Evolutionary conservation across 2,113 vertebrate species (phyloP).

Genomic region (Crotalus tigris): DNA sequence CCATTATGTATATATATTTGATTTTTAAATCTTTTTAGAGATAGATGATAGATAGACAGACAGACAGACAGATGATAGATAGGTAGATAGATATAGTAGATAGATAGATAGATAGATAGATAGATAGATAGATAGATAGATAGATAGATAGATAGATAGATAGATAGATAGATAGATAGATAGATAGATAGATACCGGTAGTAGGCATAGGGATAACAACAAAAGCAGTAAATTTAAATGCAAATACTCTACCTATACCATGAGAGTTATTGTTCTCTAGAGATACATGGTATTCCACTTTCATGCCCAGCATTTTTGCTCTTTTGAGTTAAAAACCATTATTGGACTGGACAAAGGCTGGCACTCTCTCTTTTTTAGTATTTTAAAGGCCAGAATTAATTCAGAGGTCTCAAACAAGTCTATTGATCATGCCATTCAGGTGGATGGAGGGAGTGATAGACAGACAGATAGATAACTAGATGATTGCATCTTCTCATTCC

Average conservation of each 20-base stretch:
- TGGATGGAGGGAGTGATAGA: not conserved
- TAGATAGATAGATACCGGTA: no score
- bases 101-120: no score
- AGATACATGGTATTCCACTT: not conserved
- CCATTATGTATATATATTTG: not conserved
- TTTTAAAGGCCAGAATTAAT: not conserved
- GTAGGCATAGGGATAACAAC: not conserved
- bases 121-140: no score
- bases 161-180: no score
- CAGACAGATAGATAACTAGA: not conserved
- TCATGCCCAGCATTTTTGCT: not conserved
- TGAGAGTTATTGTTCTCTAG: not conserved
- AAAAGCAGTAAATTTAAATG: not conserved
- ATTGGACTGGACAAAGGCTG: not conserved
- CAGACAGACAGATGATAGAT: no score
- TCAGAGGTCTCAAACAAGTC: not conserved
- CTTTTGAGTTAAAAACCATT: not conserved
- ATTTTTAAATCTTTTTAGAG: not conserved
- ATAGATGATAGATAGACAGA: no score
- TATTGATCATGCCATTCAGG: not conserved
- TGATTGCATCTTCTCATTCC: not conserved
- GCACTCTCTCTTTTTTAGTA: not conserved
- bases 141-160: no score
- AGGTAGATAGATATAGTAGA: no score
- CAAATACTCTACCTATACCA: not conserved